Conservation (phyloP, 2,797 vertebrate species). For the Molothrus ater region DNA sequence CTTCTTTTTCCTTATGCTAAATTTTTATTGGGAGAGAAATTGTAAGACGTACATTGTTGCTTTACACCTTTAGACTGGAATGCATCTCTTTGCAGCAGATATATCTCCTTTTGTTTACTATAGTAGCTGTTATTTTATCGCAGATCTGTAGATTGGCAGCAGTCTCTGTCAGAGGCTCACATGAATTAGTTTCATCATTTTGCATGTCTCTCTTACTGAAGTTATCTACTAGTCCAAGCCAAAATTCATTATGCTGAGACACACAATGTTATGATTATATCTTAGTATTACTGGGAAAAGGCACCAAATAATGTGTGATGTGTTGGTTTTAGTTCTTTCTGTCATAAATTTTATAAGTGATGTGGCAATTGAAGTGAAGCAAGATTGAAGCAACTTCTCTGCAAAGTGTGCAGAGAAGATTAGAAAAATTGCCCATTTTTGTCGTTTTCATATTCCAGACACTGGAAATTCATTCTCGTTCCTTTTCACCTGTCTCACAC, state of each 20-base stretch:
- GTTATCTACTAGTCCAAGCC: background rate
- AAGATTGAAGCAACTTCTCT: background rate
- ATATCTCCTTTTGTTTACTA: background rate
- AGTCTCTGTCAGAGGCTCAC: background rate
- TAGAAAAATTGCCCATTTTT: background rate
- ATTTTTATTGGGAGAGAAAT: background rate
- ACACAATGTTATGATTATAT: background rate
- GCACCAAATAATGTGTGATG: background rate
- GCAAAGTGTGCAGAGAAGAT: background rate
- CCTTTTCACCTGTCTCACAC: background rate
- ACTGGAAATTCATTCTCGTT: background rate
- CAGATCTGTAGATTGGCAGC: background rate
- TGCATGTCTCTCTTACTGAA: conserved; percentile 15
- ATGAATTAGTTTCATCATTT: background rate
- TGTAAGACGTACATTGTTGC: background rate
- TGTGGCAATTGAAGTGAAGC: background rate
- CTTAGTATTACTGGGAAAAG: conserved; percentile 7
- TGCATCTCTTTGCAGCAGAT: background rate
- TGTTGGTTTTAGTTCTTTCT: background rate
- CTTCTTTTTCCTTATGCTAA: background rate
- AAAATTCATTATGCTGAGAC: conserved; percentile 25
- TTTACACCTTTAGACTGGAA: background rate
- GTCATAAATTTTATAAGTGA: background rate
- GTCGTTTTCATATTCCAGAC: background rate
- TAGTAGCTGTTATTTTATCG: background rate